A percentile compares a stretch with the other conserved stretches of the same genome.
These are phyloP conservation scores for Fragum fragum DNA, from an alignment of 2,888 invertebrate genomes.

Conservation along the genomic window DNA sequence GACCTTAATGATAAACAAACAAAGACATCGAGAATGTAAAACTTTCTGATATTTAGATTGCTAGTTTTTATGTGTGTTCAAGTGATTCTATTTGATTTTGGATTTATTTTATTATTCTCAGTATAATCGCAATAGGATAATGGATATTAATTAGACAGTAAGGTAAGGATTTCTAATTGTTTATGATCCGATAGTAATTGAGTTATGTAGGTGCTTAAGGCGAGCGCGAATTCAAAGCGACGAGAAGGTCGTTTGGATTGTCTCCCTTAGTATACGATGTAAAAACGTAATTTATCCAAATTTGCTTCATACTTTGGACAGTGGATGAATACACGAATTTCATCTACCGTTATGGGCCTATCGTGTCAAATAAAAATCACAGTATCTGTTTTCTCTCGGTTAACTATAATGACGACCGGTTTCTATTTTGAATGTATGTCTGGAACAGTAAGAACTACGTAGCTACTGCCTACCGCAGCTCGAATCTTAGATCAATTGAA, in stretches of 20 bases:
- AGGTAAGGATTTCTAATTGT: too few relatives aligned
- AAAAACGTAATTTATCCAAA: neutral
- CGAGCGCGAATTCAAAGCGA: neutral
- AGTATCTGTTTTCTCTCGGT: neutral
- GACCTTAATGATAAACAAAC: too few relatives aligned
- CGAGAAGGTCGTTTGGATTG: neutral
- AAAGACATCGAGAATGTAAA: too few relatives aligned
- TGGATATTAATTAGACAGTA: too few relatives aligned
- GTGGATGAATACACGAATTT: neutral
- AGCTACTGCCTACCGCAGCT: neutral
- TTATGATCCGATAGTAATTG: too few relatives aligned
- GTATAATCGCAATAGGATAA: too few relatives aligned
- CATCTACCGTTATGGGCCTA: neutral
- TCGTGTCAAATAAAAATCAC: neutral
- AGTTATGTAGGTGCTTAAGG: too few relatives aligned
- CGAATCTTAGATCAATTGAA: neutral
- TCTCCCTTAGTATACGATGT: slow-evolving; percentile 8
- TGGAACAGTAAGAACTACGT: neutral
- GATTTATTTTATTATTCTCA: too few relatives aligned
- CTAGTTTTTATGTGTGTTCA: too few relatives aligned
- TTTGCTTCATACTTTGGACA: neutral
- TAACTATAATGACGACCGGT: neutral
- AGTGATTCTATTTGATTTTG: too few relatives aligned
- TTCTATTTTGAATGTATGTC: slow-evolving; percentile 19
- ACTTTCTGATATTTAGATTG: too few relatives aligned